Percentiles rank a stretch among this genome's conserved stretches.
Conservation (phyloP, 2,888 invertebrate species). For the Drosophila hamatofila region DNA sequence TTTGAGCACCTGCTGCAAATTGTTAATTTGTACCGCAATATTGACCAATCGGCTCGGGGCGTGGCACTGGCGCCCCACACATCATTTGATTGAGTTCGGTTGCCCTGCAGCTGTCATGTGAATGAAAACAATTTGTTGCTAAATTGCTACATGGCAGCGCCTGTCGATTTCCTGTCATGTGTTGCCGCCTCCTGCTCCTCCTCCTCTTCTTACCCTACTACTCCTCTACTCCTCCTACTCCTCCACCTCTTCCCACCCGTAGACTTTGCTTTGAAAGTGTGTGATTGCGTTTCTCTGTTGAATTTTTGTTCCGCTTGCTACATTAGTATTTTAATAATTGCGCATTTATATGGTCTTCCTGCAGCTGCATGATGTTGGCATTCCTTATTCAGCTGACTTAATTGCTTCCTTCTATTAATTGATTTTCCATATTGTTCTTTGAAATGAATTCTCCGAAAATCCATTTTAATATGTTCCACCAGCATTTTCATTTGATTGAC, state of each 20-base stretch:
- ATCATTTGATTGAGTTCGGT: constrained; percentile 51
- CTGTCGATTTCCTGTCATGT: constrained; percentile 69
- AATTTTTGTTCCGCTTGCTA: not conserved
- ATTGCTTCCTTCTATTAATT: constrained; percentile 46
- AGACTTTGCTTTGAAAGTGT: constrained; percentile 16
- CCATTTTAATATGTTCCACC: not conserved
- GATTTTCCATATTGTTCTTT: constrained; percentile 37
- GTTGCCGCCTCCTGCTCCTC: not conserved
- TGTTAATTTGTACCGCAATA: constrained; percentile 31
- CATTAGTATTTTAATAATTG: constrained; percentile 49
- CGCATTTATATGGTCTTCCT: constrained; percentile 59
- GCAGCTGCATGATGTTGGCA: constrained; percentile 31
- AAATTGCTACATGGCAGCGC: constrained; percentile 66
- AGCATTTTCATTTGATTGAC: not conserved
- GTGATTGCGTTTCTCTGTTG: not conserved
- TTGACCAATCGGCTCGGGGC: constrained; percentile 33
- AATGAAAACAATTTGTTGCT: constrained; percentile 72
- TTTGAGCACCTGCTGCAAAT: not conserved
- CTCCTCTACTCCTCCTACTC: too few species aligned
- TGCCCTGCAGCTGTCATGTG: constrained; percentile 65
- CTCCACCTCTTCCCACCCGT: not conserved
- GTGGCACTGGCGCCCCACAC: constrained; percentile 17
- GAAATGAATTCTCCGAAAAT: not conserved
- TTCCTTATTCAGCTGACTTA: constrained; percentile 37
- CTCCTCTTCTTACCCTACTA: not conserved